These are phyloP conservation scores for Linepithema humile DNA, from an alignment of 1,140 invertebrate species.

Conservation along the genomic window DNA sequence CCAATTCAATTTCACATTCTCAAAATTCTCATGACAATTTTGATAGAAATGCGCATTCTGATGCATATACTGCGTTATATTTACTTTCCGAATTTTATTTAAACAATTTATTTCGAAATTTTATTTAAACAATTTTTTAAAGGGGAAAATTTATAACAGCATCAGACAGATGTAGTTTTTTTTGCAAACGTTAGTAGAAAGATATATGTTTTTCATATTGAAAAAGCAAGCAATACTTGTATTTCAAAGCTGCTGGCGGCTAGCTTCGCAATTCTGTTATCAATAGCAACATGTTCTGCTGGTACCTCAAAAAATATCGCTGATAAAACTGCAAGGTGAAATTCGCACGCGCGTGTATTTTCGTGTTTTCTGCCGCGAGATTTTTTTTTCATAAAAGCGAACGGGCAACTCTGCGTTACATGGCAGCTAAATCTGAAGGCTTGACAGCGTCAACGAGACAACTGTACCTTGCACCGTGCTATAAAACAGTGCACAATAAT, in stretches of 20 bases:
- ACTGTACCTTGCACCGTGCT: neutral
- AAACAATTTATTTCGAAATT: no score
- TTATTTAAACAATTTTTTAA: no score
- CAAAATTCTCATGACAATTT: no score
- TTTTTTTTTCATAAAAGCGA: slow-evolving; percentile 40
- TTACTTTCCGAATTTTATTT: no score
- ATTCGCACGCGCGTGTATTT: neutral
- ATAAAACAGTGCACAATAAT: neutral
- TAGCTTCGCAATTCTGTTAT: slow-evolving; percentile 17
- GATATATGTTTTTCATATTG: neutral
- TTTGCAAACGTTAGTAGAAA: neutral
- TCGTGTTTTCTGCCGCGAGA: neutral
- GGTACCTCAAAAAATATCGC: slow-evolving; percentile 35
- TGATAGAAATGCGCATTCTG: no score
- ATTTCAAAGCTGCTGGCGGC: slow-evolving; percentile 26
- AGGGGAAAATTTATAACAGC: no score
- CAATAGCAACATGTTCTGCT: slow-evolving; percentile 27
- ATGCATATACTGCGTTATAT: no score
- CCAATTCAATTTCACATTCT: neutral
- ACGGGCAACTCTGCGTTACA: neutral
- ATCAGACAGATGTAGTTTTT: neutral
- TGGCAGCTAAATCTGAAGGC: slow-evolving; percentile 15
- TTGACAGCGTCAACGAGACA: neutral
- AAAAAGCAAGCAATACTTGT: slow-evolving; percentile 13
- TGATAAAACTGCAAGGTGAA: slow-evolving; percentile 19